A percentile compares a stretch with the other conserved stretches of the same genome.
phyloP scores from a whole-genome alignment of 2,797 vertebrate genomes.

The Petrocephalus sullivani region DNA sequence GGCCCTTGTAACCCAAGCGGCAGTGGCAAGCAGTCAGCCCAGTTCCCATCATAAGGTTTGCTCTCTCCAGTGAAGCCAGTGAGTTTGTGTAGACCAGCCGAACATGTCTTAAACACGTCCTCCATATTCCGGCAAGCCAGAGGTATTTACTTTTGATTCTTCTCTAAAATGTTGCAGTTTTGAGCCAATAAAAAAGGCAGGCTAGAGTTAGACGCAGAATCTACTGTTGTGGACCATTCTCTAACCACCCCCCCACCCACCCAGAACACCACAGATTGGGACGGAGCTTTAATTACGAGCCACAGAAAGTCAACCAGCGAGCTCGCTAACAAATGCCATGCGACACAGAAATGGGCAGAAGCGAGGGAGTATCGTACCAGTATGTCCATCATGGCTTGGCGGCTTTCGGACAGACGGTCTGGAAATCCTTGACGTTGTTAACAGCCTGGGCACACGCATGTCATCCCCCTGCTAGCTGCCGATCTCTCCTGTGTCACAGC shows the following conservation, averaged over 20 bases:
- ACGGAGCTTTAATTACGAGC: not conserved
- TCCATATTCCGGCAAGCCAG: not conserved
- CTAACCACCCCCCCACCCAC: not conserved
- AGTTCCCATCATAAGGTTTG: not conserved
- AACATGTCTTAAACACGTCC: not conserved
- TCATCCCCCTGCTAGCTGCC: slow-evolving; percentile 45
- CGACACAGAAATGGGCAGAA: slow-evolving; percentile 15
- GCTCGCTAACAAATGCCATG: not conserved
- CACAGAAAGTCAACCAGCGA: not conserved
- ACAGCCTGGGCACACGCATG: slow-evolving; percentile 54
- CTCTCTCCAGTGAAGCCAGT: not conserved
- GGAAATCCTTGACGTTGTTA: slow-evolving; percentile 63
- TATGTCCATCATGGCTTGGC: slow-evolving; percentile 63
- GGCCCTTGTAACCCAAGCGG: not conserved
- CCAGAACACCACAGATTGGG: not conserved
- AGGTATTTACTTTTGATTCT: not conserved
- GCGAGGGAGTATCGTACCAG: slow-evolving; percentile 56
- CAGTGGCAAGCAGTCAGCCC: not conserved
- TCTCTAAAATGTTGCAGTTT: not conserved
- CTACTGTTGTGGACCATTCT: not conserved
- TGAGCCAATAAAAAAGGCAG: not conserved
- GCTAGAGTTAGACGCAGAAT: not conserved
- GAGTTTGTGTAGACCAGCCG: not conserved
- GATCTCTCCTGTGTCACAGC: slow-evolving; percentile 42
- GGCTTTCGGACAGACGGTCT: slow-evolving; percentile 54